Evolutionary conservation across 2,888 invertebrate species (phyloP).

Genomic region (Salpingus planirostris): DNA sequence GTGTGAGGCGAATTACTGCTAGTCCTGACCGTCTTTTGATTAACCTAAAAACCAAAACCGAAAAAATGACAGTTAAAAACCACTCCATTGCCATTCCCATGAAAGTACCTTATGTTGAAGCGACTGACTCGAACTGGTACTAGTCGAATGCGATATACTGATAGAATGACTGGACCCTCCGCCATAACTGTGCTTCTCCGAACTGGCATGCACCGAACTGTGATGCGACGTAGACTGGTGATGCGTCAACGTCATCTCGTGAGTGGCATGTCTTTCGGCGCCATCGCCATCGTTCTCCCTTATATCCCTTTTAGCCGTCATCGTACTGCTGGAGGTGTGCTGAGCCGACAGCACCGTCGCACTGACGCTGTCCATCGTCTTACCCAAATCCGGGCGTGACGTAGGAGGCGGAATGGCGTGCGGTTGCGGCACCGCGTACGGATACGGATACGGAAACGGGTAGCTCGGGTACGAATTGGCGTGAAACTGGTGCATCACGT

Average conservation of each 20-base stretch:
- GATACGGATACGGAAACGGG: slow-evolving; percentile 61
- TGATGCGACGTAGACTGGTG: slow-evolving; percentile 59
- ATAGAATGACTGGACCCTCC: slow-evolving; percentile 47
- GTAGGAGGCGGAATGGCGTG: slow-evolving; percentile 61
- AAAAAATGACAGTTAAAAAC: not conserved
- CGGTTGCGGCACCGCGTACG: slow-evolving; percentile 65
- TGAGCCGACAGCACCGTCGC: slow-evolving; percentile 61
- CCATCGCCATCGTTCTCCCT: slow-evolving; percentile 30
- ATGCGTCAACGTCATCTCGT: slow-evolving; percentile 57
- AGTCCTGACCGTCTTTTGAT: slow-evolving; percentile 38
- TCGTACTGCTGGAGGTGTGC: slow-evolving; percentile 61
- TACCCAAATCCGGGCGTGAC: slow-evolving; percentile 25
- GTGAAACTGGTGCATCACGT: slow-evolving; percentile 51
- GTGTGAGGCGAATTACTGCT: slow-evolving; percentile 38
- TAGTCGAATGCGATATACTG: slow-evolving; percentile 60
- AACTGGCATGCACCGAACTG: slow-evolving; percentile 56
- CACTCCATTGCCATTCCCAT: too few relatives aligned
- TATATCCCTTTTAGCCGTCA: slow-evolving; percentile 58
- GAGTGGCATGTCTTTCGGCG: slow-evolving; percentile 52
- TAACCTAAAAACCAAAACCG: slow-evolving; percentile 19
- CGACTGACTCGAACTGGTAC: slow-evolving; percentile 58
- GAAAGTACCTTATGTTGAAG: slow-evolving; percentile 40
- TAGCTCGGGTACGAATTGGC: slow-evolving; percentile 62
- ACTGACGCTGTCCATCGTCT: slow-evolving; percentile 47
- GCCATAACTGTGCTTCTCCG: slow-evolving; percentile 49